Base-by-base conservation (phyloP, 2,888 invertebrate genomes). In the Leptarthrus brevirostris region DNA sequence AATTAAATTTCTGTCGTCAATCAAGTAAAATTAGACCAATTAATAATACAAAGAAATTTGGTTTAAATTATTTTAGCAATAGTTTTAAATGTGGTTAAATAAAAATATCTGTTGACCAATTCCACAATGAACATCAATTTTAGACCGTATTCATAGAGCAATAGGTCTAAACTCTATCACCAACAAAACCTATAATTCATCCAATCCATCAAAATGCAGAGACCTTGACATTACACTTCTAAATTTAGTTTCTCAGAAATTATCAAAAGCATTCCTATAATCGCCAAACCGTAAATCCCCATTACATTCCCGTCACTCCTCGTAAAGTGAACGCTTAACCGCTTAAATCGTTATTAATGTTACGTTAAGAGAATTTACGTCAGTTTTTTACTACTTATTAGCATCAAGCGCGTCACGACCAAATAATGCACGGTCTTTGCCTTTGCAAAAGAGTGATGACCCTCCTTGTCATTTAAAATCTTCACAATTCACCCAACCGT, bases 291-390 rank as follows among this genome's bases (percentile, higher is more conserved):
- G 1, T 40, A 40, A 40, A 40, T 30, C 30, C 8, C 30, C 8
- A 3, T 30, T 30, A 53, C 12, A 34, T 12, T 44, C n/a, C 56
- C 24, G 30, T n/a, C 56, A 30, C 30, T 30, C 56, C 56, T 30
- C 30, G 3, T 4, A 44, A 44, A 8, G 44, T 3, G 14, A 56
- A 16, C 56, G 12, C 56, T n/a, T 26, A 56, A 56, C 56, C 26
- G 56, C 56, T 30, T 56, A 26, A 56, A 56, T 14, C 56, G 56
- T 56, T 56, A 34, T 58, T 58, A 36, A 58, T 34, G 58, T 58
- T 58, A 58, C 58, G 36, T 36, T 36, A 36, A 12, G 36, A 58
- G 20, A 58, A 58, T 58, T 58, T 58, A 58, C 58, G 58, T 18
- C 34, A 34, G 18, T 58, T 58, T 40, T 36, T 58, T 26, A 36